A percentile compares a stretch with the other conserved stretches of the same genome.
Conservation (phyloP, 2,797 vertebrate genomes). For the Sebastes taczanowskii region DNA sequence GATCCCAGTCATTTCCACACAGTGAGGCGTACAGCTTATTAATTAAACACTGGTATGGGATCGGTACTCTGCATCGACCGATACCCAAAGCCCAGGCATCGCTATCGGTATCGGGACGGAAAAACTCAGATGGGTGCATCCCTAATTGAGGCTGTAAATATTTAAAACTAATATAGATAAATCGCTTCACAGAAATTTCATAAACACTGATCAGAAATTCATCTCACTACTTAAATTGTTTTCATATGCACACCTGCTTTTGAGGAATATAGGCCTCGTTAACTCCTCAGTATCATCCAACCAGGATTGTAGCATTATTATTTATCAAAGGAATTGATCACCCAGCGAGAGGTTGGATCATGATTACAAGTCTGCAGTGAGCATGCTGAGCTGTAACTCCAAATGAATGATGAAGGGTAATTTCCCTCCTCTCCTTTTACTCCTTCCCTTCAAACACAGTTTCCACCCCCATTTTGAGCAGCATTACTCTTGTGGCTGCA, state of each 20-base stretch:
- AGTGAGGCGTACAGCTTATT: too few species aligned
- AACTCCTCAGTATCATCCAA: slow-evolving; percentile 24
- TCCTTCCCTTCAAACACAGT: not conserved
- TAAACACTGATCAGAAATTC: slow-evolving; percentile 11
- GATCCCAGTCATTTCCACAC: too few species aligned
- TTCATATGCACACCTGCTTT: slow-evolving; percentile 24
- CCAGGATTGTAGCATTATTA: not conserved
- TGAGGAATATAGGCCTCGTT: slow-evolving; percentile 28
- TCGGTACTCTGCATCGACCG: too few species aligned
- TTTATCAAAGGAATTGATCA: slow-evolving; percentile 57
- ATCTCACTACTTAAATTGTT: not conserved
- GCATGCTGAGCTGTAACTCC: slow-evolving; percentile 33
- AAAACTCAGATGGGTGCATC: not conserved
- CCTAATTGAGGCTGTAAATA: not conserved
- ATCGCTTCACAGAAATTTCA: not conserved
- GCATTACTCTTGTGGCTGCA: not conserved
- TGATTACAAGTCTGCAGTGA: slow-evolving; percentile 37
- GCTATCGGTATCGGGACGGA: not conserved
- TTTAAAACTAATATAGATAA: not conserved
- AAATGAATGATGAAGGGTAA: slow-evolving; percentile 61
- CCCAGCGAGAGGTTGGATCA: slow-evolving; percentile 25
- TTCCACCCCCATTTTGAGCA: not conserved
- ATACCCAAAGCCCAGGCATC: too few species aligned
- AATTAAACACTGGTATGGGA: too few species aligned
- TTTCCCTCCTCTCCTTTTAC: slow-evolving; percentile 36